Conservation (phyloP, 2,888 invertebrate species). For the Catocala nupta region DNA sequence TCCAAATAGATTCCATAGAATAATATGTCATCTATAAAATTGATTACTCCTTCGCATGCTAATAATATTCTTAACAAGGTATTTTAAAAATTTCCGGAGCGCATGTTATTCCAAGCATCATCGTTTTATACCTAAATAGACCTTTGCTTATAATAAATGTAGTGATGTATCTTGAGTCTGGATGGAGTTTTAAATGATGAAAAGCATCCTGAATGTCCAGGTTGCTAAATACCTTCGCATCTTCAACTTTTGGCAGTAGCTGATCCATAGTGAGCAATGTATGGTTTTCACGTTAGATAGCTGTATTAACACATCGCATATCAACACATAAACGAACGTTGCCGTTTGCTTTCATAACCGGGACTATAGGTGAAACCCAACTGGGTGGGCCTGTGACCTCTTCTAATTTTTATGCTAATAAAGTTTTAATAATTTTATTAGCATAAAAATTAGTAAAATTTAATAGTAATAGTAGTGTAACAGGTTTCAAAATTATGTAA, state of each 20-base stretch:
- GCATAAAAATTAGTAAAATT: too few relatives aligned
- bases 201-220: constrained; percentile 49
- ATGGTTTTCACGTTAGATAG: constrained; percentile 50
- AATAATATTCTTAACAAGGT: constrained; percentile 51
- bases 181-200: constrained; percentile 44
- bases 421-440: too few relatives aligned
- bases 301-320: constrained; percentile 53
- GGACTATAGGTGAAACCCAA: neutral
- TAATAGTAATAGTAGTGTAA: too few relatives aligned
- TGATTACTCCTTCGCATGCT: constrained; percentile 41
- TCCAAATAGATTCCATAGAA: constrained; percentile 29
- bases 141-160: constrained; percentile 46
- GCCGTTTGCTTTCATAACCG: neutral
- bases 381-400: neutral
- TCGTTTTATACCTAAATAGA: constrained; percentile 59
- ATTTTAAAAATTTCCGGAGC: constrained; percentile 65
- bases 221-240: constrained; percentile 43
- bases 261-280: constrained; percentile 52
- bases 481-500: too few relatives aligned
- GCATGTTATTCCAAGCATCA: constrained; percentile 67
- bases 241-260: constrained; percentile 42
- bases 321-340: constrained; percentile 43
- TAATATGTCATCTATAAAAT: constrained; percentile 52
- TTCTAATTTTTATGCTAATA: too few relatives aligned
- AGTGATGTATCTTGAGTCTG: constrained; percentile 41